These are phyloP conservation scores for Sebastes diploproa DNA, from an alignment of 2,797 vertebrate genomes.

Conservation along the genomic window DNA sequence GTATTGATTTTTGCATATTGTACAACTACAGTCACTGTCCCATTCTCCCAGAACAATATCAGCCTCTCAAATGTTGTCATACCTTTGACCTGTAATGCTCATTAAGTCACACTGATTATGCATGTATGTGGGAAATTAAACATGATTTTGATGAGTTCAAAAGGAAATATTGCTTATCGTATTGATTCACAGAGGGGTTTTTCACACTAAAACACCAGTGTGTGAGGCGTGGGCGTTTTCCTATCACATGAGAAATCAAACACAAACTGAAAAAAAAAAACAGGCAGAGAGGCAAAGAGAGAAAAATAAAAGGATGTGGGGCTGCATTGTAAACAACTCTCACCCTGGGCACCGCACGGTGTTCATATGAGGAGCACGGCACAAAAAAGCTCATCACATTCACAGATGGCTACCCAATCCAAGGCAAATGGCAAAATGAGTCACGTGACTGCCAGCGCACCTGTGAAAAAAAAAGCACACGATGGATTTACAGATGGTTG, in stretches of 20 bases:
- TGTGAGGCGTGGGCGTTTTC: constrained; percentile 8
- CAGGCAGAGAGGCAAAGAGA: not conserved
- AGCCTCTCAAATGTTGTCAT: not conserved
- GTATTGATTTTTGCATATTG: constrained; percentile 17
- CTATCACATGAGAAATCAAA: constrained; percentile 17
- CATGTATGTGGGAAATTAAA: constrained; percentile 22
- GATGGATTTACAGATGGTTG: constrained; percentile 52
- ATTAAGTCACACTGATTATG: not conserved
- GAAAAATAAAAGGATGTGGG: not conserved
- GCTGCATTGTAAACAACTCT: constrained; percentile 42
- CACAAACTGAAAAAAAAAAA: constrained; percentile 1
- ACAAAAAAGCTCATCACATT: constrained; percentile 57
- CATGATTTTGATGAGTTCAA: not conserved
- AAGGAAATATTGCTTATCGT: constrained; percentile 4
- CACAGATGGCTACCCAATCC: constrained; percentile 74
- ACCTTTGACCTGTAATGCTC: not conserved
- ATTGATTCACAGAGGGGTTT: not conserved
- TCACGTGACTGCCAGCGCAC: constrained; percentile 55
- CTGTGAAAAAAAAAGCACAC: constrained; percentile 46
- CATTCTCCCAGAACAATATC: not conserved
- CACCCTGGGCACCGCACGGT: constrained; percentile 4
- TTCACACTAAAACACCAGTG: not conserved
- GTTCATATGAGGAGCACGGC: constrained; percentile 23
- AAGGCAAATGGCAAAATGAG: constrained; percentile 74
- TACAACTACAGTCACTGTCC: constrained; percentile 4